phyloP scores from a whole-genome alignment of 2,113 vertebrate genomes.

The Brachyhypopomus gauderio region DNA sequence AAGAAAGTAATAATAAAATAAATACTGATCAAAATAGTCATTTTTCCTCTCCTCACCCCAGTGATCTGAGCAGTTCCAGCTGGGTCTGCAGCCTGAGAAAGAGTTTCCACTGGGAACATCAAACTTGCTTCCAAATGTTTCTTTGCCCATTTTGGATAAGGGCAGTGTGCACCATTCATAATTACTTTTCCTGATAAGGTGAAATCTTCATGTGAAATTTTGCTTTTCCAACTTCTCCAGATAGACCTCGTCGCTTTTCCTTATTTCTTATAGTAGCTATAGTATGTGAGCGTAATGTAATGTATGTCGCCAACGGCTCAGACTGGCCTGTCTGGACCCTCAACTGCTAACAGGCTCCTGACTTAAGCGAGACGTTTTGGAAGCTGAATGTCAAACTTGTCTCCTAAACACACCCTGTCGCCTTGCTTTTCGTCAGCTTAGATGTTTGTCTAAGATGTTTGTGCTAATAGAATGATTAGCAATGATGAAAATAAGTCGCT shows the following conservation, averaged over 20 bases:
- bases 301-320: background rate
- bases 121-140: conserved; percentile 14
- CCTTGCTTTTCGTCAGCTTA: background rate
- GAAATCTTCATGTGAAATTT: background rate
- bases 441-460: background rate
- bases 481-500: too few relatives aligned
- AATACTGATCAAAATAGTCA: conserved; percentile 41
- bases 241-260: background rate
- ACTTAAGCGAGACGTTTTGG: background rate
- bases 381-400: background rate
- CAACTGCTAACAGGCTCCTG: background rate
- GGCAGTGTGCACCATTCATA: background rate
- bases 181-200: background rate
- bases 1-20: conserved; percentile 25
- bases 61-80: conserved; percentile 70
- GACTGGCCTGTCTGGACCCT: background rate
- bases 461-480: too few relatives aligned
- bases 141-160: background rate
- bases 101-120: conserved; percentile 48
- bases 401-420: conserved; percentile 10
- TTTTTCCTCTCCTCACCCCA: conserved; percentile 54
- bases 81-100: conserved; percentile 65
- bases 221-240: background rate
- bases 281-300: background rate
- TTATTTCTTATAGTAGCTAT: too few relatives aligned